Evolutionary conservation across 2,113 vertebrate genomes (phyloP).

Genomic region (Alethe diademata): DNA sequence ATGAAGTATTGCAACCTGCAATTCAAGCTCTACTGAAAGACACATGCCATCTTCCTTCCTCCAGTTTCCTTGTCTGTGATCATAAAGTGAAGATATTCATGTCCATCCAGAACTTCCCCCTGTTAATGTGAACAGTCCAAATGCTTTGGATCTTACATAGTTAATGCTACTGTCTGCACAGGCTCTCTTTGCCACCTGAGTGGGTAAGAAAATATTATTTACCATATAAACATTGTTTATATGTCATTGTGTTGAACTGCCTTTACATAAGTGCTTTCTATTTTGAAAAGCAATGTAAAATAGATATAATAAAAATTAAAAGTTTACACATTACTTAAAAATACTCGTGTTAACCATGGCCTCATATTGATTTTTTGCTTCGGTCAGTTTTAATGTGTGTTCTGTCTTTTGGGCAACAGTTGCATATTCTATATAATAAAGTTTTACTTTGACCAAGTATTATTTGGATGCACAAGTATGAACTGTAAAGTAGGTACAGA

Average conservation of each 20-base stretch:
- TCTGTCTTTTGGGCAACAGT: not conserved
- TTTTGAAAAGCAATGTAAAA: not conserved
- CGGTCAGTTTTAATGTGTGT: not conserved
- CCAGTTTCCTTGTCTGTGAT: not conserved
- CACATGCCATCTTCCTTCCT: not conserved
- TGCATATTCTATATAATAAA: not conserved
- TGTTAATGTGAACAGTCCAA: not conserved
- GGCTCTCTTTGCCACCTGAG: accelerated
- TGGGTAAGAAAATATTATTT: not conserved
- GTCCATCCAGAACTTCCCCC: not conserved
- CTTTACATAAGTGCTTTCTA: not conserved
- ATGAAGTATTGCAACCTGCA: not conserved
- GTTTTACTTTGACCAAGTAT: not conserved
- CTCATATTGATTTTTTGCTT: not conserved
- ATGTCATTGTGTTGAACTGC: not conserved
- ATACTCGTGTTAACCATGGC: accelerated
- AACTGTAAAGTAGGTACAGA: not conserved
- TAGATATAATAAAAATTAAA: not conserved
- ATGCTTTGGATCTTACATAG: not conserved
- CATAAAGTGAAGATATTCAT: not conserved
- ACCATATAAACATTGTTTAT: not conserved
- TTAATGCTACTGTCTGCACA: not conserved
- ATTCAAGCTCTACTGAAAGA: not conserved
- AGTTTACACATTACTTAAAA: not conserved
- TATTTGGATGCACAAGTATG: not conserved